Base-by-base conservation (phyloP, 2,888 invertebrate species). In the Aromia moschata region DNA sequence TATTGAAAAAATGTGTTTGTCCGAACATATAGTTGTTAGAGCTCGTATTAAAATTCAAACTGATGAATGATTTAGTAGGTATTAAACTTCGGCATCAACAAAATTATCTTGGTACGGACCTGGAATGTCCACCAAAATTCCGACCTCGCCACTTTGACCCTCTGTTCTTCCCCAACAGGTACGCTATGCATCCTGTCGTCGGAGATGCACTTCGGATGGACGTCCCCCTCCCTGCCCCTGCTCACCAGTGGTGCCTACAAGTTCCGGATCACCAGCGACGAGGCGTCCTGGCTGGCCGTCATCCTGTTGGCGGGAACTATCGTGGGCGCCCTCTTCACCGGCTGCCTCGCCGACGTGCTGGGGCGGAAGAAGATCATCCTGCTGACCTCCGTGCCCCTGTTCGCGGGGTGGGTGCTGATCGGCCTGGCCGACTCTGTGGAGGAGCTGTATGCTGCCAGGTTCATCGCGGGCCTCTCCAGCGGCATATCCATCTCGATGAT, bases 241-340 rank as follows among this genome's bases (percentile, higher is more conserved):
- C 82, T 87, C 10, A 77, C 80, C 57, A 81, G 82, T 45, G 67
- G 78, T 16, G 79, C 82, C 16, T 84, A 85, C 65, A 76, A 78
- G 17, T 84, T 87, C 70, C 82, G 80, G 49, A 83, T 85, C 43
- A 78, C 82, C 18, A 58, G 74, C 18, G 82, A 82, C 56, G 81
- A 86, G 70, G 84, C 84, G 67, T 86, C 87, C 70, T 87, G 87
- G 87, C 82, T 87, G 74, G 86, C 86, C 0, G 87, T 88, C 36
- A 84, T 88, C 73, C 86, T 87, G 78, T 84, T 88, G 65, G 81
- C 89, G 45, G 89, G 88, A 65, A 87, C 86, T 1, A 83, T 87
- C 9, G 20, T 87, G 31, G 88, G 88, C 33, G 87, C 87, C 12
- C 75, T 87, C 10, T 79, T 87, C 14, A 84, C 88, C n/a, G 88